Conservation (phyloP, 2,888 invertebrate species). For the Litoditis marina region DNA sequence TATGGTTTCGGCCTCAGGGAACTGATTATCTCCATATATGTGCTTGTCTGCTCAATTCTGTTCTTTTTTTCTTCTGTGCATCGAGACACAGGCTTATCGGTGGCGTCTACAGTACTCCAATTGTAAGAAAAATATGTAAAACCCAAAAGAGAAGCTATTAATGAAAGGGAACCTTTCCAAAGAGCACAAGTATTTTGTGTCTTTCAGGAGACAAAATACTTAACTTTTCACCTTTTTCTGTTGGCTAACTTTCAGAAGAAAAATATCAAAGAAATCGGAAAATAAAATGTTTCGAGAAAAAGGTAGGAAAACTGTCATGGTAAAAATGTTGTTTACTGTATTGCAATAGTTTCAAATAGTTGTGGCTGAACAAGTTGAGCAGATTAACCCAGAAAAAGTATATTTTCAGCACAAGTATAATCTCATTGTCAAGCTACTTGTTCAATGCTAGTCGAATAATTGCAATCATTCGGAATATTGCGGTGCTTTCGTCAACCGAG, state of each 20-base stretch:
- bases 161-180: too few species aligned
- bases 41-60: constrained; percentile 12
- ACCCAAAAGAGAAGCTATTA: too few species aligned
- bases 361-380: too few species aligned
- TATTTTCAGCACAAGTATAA: not conserved
- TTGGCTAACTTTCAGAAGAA: not conserved
- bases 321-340: too few species aligned
- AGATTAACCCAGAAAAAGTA: too few species aligned
- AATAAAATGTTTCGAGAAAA: too few species aligned
- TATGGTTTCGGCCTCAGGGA: constrained; percentile 12
- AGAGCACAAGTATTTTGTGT: too few species aligned
- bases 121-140: too few species aligned
- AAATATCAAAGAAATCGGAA: too few species aligned
- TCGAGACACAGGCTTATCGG: constrained; percentile 11
- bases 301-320: too few species aligned
- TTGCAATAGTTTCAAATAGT: too few species aligned
- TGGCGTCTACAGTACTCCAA: constrained; percentile 10
- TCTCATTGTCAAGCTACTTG: not conserved
- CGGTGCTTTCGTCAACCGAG: not conserved
- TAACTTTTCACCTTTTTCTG: not conserved
- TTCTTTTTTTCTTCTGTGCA: constrained; percentile 13
- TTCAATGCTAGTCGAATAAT: not conserved
- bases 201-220: too few species aligned
- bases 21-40: constrained; percentile 4
- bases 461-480: not conserved